Percentiles rank a stretch among this genome's conserved stretches.
Conservation (phyloP, 2,888 invertebrate genomes). For the Sisyra nigra region DNA sequence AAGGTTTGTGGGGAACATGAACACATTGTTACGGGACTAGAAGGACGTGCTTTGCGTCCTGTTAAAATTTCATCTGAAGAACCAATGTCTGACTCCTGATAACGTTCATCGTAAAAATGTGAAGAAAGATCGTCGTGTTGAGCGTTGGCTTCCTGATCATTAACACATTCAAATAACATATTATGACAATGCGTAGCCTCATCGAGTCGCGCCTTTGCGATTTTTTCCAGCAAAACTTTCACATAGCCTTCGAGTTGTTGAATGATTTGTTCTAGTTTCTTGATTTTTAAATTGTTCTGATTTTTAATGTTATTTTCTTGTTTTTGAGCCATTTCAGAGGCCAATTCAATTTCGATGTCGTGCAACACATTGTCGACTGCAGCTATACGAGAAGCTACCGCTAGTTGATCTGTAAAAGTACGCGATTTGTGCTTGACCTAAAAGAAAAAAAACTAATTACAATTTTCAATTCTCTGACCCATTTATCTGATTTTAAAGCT, state of each 20-base stretch:
- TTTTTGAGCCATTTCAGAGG: constrained; percentile 14
- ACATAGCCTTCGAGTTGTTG: constrained; percentile 20
- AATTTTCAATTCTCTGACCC: constrained; percentile 1
- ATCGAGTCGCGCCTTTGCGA: constrained; percentile 12
- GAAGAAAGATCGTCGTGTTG: no score
- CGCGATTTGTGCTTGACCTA: constrained; percentile 9
- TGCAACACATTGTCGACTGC: constrained; percentile 21
- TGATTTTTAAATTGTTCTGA: constrained; percentile 12
- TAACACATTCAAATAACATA: no score
- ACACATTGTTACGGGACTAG: constrained; percentile 9
- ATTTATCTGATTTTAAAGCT: constrained; percentile 6
- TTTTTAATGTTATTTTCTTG: constrained; percentile 10
- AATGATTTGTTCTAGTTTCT: constrained; percentile 19
- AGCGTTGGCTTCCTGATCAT: no score
- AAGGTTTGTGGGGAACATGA: no score
- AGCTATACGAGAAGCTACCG: constrained; percentile 19
- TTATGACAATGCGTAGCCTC: constrained; percentile 1
- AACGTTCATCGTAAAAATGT: no score
- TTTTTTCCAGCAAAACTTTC: constrained; percentile 16
- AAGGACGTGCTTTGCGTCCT: constrained; percentile 6
- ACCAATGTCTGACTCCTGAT: neutral
- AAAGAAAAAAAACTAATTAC: constrained; percentile 8
- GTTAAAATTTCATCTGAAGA: constrained; percentile 9
- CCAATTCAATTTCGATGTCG: constrained; percentile 20
- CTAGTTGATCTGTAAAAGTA: constrained; percentile 13